phyloP scores from a whole-genome alignment of 2,888 invertebrate genomes.

The Pseudoips prasinana region DNA sequence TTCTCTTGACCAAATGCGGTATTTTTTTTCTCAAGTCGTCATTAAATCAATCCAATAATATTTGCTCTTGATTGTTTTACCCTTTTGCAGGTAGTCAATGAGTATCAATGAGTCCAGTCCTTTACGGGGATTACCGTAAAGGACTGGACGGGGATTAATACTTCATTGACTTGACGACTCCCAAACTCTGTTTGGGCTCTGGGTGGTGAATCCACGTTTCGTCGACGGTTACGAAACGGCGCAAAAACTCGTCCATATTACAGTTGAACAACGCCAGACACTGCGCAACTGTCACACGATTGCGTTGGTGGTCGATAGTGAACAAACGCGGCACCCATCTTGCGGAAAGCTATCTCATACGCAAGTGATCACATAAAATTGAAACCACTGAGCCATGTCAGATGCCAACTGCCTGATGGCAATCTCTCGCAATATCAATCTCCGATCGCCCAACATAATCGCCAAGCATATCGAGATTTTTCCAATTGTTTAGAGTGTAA shows the following conservation, averaged over 20 bases:
- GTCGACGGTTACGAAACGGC: too few relatives aligned
- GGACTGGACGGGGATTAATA: background rate
- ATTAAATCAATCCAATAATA: slow-evolving; percentile 2
- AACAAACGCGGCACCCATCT: slow-evolving; percentile 39
- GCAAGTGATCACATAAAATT: slow-evolving; percentile 29
- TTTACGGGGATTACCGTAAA: background rate
- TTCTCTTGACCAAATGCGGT: slow-evolving; percentile 13
- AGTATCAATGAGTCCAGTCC: slow-evolving; percentile 2
- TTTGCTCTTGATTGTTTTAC: slow-evolving; percentile 11
- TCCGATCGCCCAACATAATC: too few relatives aligned
- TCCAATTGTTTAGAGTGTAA: too few relatives aligned
- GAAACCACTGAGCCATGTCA: too few relatives aligned
- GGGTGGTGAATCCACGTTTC: slow-evolving; percentile 42
- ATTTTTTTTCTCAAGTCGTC: slow-evolving; percentile 2
- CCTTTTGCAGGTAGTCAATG: slow-evolving; percentile 21
- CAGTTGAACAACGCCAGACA: too few relatives aligned
- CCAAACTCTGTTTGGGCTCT: slow-evolving; percentile 28
- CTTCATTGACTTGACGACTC: slow-evolving; percentile 3
- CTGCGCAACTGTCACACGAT: slow-evolving; percentile 17
- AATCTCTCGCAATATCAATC: too few relatives aligned
- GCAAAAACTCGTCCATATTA: too few relatives aligned
- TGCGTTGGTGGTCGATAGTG: slow-evolving; percentile 22
- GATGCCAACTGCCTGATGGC: too few relatives aligned
- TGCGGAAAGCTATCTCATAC: slow-evolving; percentile 26
- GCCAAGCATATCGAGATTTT: too few relatives aligned